These are phyloP conservation scores for Grus americana DNA, from an alignment of 2,113 vertebrate species.

Conservation along the genomic window DNA sequence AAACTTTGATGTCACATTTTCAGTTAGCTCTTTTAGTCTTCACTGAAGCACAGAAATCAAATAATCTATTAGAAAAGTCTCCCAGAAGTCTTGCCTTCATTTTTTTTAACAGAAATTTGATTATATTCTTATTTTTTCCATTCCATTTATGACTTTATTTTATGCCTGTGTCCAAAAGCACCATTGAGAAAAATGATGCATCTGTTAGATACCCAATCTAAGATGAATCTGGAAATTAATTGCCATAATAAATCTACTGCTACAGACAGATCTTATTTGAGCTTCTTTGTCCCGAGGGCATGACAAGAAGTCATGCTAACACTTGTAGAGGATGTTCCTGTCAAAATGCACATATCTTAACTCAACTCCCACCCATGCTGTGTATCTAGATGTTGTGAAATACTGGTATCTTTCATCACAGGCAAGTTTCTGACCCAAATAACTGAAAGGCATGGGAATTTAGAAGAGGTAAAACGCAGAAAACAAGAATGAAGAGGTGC, in stretches of 20 bases:
- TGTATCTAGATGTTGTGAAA: constrained; percentile 7
- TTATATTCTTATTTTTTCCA: neutral
- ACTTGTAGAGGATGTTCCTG: neutral
- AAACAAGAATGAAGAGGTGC: neutral
- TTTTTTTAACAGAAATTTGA: neutral
- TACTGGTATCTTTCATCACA: neutral
- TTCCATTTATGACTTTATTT: neutral
- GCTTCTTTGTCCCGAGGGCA: neutral
- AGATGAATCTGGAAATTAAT: neutral
- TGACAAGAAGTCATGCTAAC: neutral
- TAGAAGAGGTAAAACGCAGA: neutral
- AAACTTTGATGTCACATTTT: neutral
- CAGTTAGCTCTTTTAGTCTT: neutral
- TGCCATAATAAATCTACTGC: neutral
- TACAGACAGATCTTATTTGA: neutral
- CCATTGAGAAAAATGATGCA: neutral
- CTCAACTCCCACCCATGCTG: neutral
- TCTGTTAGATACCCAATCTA: neutral
- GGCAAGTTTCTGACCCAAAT: neutral
- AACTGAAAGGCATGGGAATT: neutral
- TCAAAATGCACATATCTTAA: neutral
- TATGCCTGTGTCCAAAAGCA: neutral
- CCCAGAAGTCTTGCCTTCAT: neutral
- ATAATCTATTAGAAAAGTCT: neutral
- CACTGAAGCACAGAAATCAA: neutral